Percentiles rank a stretch among this genome's conserved stretches.
phyloP scores from a whole-genome alignment of 2,888 invertebrate species.

The Pasiphila rectangulata region DNA sequence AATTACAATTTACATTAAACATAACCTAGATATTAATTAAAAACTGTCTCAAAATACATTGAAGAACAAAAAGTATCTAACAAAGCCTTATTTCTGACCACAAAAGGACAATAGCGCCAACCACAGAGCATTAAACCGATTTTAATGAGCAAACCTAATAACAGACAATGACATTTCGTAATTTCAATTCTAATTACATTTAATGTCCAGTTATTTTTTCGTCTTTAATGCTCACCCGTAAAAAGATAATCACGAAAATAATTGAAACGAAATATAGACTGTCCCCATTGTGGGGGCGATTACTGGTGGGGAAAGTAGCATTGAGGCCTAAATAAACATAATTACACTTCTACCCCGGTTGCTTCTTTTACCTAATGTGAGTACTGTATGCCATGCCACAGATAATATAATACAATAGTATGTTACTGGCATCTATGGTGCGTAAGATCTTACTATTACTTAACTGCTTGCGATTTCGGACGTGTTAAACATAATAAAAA shows the following conservation, averaged over 20 bases:
- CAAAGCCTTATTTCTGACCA: background rate
- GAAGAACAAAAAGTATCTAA: background rate
- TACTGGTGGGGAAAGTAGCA: constrained; percentile 77
- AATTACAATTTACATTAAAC: no score
- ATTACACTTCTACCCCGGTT: constrained; percentile 77
- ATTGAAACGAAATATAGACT: constrained; percentile 80
- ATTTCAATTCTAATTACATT: constrained; percentile 77
- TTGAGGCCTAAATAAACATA: constrained; percentile 81
- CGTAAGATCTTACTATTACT: no score
- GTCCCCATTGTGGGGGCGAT: constrained; percentile 55
- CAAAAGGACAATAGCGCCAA: background rate
- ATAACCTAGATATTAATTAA: no score
- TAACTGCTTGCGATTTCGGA: no score
- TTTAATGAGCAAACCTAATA: constrained; percentile 46
- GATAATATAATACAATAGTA: no score
- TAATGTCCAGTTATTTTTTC: constrained; percentile 78
- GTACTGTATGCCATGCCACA: no score
- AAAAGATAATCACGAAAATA: constrained; percentile 81
- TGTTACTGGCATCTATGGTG: no score
- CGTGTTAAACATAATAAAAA: no score
- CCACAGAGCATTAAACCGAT: constrained; percentile 24
- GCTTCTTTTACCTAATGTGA: constrained; percentile 57
- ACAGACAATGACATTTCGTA: constrained; percentile 67
- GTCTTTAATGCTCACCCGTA: constrained; percentile 76
- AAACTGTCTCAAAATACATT: no score